Evolutionary conservation across 1,140 invertebrate genomes (phyloP).

Genomic region (Nomia melanderi): DNA sequence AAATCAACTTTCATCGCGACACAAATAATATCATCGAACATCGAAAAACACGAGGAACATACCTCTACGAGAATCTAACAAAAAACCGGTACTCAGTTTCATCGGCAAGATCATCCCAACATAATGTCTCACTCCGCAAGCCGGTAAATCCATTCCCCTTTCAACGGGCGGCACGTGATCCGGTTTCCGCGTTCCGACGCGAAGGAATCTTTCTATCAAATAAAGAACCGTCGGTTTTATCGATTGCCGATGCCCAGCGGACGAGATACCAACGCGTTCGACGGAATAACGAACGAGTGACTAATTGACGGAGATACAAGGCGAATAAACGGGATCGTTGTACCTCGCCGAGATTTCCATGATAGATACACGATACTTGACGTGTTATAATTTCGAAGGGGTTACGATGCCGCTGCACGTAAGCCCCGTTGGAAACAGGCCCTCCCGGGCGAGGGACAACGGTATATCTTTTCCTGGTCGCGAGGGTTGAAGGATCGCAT

Average conservation of each 20-base stretch:
- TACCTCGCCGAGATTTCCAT: background rate
- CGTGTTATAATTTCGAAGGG: slow-evolving; percentile 9
- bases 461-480: slow-evolving; percentile 34
- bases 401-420: slow-evolving; percentile 8
- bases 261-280: background rate
- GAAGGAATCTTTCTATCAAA: too few species aligned
- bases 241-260: background rate
- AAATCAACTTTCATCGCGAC: too few species aligned
- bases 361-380: slow-evolving; percentile 24
- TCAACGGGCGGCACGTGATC: too few species aligned
- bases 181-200: too few species aligned
- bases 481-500: slow-evolving; percentile 55
- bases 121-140: too few species aligned
- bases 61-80: too few species aligned
- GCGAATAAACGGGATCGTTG: background rate
- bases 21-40: too few species aligned
- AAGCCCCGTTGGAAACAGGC: slow-evolving; percentile 3
- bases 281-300: background rate
- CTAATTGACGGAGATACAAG: slow-evolving; percentile 2
- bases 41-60: too few species aligned
- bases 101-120: too few species aligned
- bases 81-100: too few species aligned
- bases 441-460: slow-evolving; percentile 20
- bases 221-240: background rate
- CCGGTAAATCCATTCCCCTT: too few species aligned